Percentiles rank a stretch among this genome's conserved stretches.
phyloP scores from a whole-genome alignment of 2,113 vertebrate genomes.

The human region GRCh38 chr6:131165001-131165500 shows the following conservation, averaged over 20 bases:
- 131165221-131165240: slow-evolving; percentile 77
- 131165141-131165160: slow-evolving; percentile 89
- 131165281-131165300: background rate
- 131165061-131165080: slow-evolving; percentile 79
- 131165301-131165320: background rate
- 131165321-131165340: background rate
- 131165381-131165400: background rate
- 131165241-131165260: slow-evolving; percentile 9
- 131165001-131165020: slow-evolving; percentile 17
- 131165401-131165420: background rate
- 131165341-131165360: background rate
- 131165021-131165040: background rate
- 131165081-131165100: slow-evolving; percentile 86
- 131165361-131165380: background rate
- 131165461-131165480: background rate
- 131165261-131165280: background rate
- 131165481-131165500: background rate
- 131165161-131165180: slow-evolving; percentile 93
- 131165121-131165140: slow-evolving; percentile 89
- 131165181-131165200: slow-evolving; percentile 91
- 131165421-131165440: background rate
- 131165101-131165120: slow-evolving; percentile 88
- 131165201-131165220: slow-evolving; percentile 92
- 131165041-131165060: background rate
- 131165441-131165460: background rate